Evolutionary conservation across 2,888 invertebrate genomes (phyloP), one percentile per base, ranked within the genome.

Genomic region (Elaeidobius kamerunicus): DNA sequence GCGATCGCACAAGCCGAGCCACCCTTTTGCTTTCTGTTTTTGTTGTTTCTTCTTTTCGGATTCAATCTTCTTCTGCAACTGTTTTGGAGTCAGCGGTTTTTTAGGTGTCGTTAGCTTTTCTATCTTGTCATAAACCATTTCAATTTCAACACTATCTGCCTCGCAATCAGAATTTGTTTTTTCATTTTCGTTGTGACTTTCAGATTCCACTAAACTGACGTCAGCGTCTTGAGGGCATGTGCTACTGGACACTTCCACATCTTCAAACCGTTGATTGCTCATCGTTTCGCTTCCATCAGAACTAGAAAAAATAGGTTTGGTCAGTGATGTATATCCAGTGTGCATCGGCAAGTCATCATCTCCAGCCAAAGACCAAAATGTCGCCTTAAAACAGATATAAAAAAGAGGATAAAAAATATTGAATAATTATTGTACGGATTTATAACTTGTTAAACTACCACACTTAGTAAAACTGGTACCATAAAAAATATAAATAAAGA

Each of bases 51-150:
- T 69, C 63, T 61, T 66, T 60, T 59, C 71, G 47, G 56, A 65
- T 47, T 67, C 67, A 4, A 63, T 20, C 50, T 77, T 79, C 63
- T 78, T 83, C 40, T 63, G 78, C 2, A 79, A 43, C 74, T 81
- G 68, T 58, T 65, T 69, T 1, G 71, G 70, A 45, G 65, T 71
- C 19, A 69, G 40, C 2, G 62, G 55, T 58, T 68, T 71, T 20
- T 63, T 65, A 7, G 64, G 65, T 28, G 58, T 56, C 16, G 45
- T 39, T n/a, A 56, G 23, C 40, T 55, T 57, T 23, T 48, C 44
- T 19, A 9, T 28, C 20, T 47, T 41, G 14, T 46, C 46, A 19
- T 28, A 38, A 27, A 43, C 41, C 36, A 45, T 15, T 28, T 52
- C 55, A 34, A 50, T 30, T 30, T 30, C n/a, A 11, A 30, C 30